Conservation (phyloP, 1,140 invertebrate species). For the Dendroctonus ponderosae region DNA sequence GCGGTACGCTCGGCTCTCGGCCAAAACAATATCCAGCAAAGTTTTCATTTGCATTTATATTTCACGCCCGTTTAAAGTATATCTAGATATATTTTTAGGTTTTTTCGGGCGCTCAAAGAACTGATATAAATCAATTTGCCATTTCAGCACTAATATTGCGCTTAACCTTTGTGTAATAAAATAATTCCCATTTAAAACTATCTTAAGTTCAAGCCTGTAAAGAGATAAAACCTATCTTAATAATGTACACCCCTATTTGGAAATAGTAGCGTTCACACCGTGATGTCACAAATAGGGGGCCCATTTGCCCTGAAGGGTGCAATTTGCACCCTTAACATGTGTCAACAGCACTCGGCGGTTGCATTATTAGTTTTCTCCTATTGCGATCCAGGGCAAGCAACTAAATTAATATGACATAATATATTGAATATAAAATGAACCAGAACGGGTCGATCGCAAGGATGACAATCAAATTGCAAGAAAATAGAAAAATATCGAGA, state of each 20-base stretch:
- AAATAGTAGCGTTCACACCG: neutral
- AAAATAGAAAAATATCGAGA: neutral
- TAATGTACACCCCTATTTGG: neutral
- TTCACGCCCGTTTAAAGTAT: too few relatives aligned
- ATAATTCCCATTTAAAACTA: neutral
- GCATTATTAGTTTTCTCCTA: constrained; percentile 10
- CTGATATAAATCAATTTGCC: neutral
- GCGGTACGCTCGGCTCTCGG: too few relatives aligned
- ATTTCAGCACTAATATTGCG: neutral
- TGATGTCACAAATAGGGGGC: neutral
- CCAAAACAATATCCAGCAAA: too few relatives aligned
- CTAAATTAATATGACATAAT: neutral
- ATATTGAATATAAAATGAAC: neutral
- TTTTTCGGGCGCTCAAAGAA: too few relatives aligned
- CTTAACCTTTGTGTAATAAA: neutral
- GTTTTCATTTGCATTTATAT: too few relatives aligned
- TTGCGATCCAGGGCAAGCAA: too few relatives aligned
- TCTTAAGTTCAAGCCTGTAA: neutral
- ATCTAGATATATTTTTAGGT: too few relatives aligned
- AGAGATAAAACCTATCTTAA: neutral
- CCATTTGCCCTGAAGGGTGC: constrained; percentile 2
- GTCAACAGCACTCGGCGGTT: constrained; percentile 1
- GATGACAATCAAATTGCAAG: neutral
- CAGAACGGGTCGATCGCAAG: neutral
- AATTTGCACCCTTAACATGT: constrained; percentile 19